A percentile compares a stretch with the other conserved stretches of the same genome.
These are phyloP conservation scores for Bolinopsis microptera DNA, from an alignment of 37 sponge, comb jelly and placozoan species.

Conservation along the genomic window DNA sequence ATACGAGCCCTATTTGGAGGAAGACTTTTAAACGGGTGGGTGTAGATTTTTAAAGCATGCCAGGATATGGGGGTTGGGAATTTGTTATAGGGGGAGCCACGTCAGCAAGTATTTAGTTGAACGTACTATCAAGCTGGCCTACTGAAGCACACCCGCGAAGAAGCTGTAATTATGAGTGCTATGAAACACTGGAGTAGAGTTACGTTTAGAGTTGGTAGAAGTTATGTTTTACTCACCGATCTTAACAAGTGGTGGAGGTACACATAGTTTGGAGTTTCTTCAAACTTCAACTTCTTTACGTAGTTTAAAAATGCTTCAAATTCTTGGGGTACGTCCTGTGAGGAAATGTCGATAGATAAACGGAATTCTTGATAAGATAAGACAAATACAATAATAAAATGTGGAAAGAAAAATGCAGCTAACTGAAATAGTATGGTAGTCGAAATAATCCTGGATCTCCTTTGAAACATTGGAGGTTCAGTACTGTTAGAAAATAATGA, in stretches of 20 bases:
- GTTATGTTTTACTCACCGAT: slow-evolving; percentile 21
- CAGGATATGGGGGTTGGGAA: neutral
- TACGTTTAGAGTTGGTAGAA: too few species aligned
- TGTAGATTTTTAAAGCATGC: neutral
- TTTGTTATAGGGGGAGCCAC: neutral
- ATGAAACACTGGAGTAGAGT: too few species aligned
- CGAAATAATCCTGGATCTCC: too few species aligned
- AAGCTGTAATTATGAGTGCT: too few species aligned
- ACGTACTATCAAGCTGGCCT: too few species aligned
- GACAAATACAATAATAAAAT: neutral
- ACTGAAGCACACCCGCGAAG: too few species aligned
- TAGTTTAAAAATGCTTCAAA: slow-evolving; percentile 44
- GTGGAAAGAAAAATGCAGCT: neutral
- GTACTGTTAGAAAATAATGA: too few species aligned
- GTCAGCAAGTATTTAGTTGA: neutral
- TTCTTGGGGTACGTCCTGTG: slow-evolving; percentile 57
- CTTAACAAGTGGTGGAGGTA: slow-evolving; percentile 56
- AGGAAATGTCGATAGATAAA: neutral
- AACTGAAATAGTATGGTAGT: too few species aligned
- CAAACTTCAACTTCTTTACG: slow-evolving; percentile 64
- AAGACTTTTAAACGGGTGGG: neutral
- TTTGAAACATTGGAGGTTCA: too few species aligned
- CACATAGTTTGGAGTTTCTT: slow-evolving; percentile 53
- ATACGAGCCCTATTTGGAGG: neutral
- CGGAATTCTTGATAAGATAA: neutral